Evolutionary conservation across 2,113 vertebrate species (phyloP).

Genomic region (Scartelaos histophorus): DNA sequence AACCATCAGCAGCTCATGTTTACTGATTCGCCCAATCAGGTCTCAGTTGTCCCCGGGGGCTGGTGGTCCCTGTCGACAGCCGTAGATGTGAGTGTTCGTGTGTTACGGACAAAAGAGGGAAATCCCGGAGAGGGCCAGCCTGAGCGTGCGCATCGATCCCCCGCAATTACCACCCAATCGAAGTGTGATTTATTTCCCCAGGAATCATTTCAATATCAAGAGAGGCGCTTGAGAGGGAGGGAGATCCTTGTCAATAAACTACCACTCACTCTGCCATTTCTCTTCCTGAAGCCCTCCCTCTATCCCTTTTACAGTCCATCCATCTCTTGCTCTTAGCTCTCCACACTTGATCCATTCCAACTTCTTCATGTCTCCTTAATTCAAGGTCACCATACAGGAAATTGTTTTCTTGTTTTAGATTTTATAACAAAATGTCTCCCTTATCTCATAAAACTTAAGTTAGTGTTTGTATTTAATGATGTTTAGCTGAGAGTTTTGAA

Average conservation of each 20-base stretch:
- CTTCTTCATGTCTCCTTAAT: neutral
- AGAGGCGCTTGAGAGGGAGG: conserved; percentile 52
- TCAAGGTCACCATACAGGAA: neutral
- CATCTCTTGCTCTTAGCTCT: conserved; percentile 21
- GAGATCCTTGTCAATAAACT: conserved; percentile 90
- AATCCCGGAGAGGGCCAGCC: conserved; percentile 74
- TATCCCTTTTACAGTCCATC: conserved; percentile 28
- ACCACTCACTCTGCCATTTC: conserved; percentile 50
- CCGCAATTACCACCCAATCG: conserved; percentile 99
- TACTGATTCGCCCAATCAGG: conserved; percentile 75
- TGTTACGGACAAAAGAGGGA: conserved; percentile 46
- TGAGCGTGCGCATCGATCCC: conserved; percentile 86
- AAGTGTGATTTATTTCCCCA: conserved; percentile 99
- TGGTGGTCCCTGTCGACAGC: conserved; percentile 42
- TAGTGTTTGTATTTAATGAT: no score
- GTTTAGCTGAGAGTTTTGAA: neutral
- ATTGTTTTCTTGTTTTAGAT: no score
- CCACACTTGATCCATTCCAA: conserved; percentile 1
- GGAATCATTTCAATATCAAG: conserved; percentile 99
- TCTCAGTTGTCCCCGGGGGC: conserved; percentile 63
- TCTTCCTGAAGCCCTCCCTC: conserved; percentile 44
- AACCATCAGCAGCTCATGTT: conserved; percentile 74
- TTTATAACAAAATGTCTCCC: no score
- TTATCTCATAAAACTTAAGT: no score
- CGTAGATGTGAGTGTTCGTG: conserved; percentile 11